Evolutionary conservation across 2,888 invertebrate genomes (phyloP).

Genomic region (Belgica antarctica): DNA sequence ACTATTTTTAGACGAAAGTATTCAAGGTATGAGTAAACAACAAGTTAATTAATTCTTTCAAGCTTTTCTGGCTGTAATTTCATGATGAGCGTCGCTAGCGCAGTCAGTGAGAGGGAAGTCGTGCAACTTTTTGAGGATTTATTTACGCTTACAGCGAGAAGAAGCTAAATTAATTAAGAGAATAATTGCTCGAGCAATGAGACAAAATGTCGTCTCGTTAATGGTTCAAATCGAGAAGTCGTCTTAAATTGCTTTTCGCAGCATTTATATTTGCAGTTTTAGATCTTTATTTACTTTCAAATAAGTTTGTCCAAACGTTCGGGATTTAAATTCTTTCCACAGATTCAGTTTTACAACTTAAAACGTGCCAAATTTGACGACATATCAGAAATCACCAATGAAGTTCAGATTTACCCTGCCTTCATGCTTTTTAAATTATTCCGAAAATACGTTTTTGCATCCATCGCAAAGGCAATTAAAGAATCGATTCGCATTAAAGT

Average conservation of each 20-base stretch:
- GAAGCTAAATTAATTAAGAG: slow-evolving; percentile 28
- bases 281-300: neutral
- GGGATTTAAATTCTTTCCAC: neutral
- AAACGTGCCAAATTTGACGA: no score
- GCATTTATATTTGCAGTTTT: neutral
- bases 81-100: no score
- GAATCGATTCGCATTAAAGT: neutral
- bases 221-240: neutral
- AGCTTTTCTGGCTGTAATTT: no score
- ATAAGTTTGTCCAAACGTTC: neutral
- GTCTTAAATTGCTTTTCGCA: slow-evolving; percentile 1
- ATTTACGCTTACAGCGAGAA: neutral
- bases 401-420: no score
- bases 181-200: slow-evolving; percentile 25
- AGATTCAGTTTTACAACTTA: no score
- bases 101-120: no score
- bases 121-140: neutral
- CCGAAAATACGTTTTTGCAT: neutral
- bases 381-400: no score
- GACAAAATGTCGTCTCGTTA: slow-evolving; percentile 2
- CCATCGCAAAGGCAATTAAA: neutral
- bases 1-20: slow-evolving; percentile 17
- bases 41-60: slow-evolving; percentile 31
- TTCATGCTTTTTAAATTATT: no score
- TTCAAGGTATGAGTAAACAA: neutral